Evolutionary conservation across 2,888 invertebrate species (phyloP), one percentile per base, ranked within the genome.

Genomic region (Drosophila differens): DNA sequence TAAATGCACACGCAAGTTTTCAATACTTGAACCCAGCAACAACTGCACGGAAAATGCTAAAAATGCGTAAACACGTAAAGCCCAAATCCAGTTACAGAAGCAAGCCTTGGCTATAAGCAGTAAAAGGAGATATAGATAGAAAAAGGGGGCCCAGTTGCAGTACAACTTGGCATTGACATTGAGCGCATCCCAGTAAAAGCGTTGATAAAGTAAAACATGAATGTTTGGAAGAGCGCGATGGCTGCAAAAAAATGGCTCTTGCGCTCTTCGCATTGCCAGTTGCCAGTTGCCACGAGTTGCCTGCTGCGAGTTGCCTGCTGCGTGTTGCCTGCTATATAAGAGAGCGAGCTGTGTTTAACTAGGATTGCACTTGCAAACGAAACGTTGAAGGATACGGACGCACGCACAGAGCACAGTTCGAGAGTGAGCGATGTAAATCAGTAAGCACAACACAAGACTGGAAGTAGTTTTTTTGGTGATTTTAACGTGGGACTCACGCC

Each of bases 91-190:
- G 19, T 19, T 37, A 19, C 19, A 28, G 14, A 41, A 22, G 12
- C 32, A 10, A 57, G 14, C 19, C 2, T 9, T n/a, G 55, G 28
- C 28, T 28, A n/a, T n/a, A n/a, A 12, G 55, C 25, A 33, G 33
- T 3, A 7, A 14, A 35, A 28, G 16, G 14, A 14, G 7, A 19
- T 9, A 10, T 5, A 19, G 10, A 19, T n/a, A 14, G 39, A 14
- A 19, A 5, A 33, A 4, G 33, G 22, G n/a, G 30, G 32, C 6
- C 16, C 3, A 58, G 41, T 19, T 62, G 32, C 55, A 66, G 41
- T 44, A 10, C 32, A 44, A 33, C n/a, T 62, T 61, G 81, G 49
- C 74, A 79, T 80, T 79, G 77, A 77, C 74, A 67, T 74, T 79
- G 81, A 59, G 37, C 37, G 2, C 30, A 22, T 28, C 19, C 4